Percentiles rank a stretch among this genome's conserved stretches.
phyloP scores from a whole-genome alignment of 2,113 vertebrate species.

The Cinclus mexicanus region DNA sequence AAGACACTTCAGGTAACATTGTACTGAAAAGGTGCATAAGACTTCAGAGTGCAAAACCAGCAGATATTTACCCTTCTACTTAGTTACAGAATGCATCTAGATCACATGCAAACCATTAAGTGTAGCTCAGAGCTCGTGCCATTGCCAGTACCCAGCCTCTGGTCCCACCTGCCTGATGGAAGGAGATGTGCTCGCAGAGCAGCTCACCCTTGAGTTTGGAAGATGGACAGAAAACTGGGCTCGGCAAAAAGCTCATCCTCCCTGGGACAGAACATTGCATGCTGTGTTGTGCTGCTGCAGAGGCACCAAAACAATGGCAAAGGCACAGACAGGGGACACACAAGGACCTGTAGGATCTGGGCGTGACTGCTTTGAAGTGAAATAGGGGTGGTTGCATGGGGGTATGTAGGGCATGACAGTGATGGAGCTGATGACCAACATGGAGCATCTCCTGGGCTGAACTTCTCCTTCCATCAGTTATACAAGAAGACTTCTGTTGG shows the following conservation, averaged over 20 bases:
- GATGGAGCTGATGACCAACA: not conserved
- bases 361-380: not conserved
- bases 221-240: not conserved
- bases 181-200: not conserved
- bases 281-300: not conserved
- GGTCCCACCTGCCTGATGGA: not conserved
- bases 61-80: not conserved
- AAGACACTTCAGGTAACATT: not conserved
- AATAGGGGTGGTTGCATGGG: not conserved
- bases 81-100: not conserved
- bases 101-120: not conserved
- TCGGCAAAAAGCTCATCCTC: not conserved
- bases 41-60: not conserved
- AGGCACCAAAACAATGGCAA: not conserved
- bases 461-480: not conserved
- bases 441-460: not conserved
- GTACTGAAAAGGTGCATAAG: not conserved
- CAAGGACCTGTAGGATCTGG: not conserved
- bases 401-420: accelerated
- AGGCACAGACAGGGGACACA: not conserved
- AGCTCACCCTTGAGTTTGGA: not conserved
- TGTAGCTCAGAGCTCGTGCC: not conserved
- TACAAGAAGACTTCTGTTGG: not conserved
- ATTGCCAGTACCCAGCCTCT: not conserved
- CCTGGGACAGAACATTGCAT: not conserved